Conservation (phyloP, 1,140 invertebrate genomes). For the Cylas formicarius region DNA sequence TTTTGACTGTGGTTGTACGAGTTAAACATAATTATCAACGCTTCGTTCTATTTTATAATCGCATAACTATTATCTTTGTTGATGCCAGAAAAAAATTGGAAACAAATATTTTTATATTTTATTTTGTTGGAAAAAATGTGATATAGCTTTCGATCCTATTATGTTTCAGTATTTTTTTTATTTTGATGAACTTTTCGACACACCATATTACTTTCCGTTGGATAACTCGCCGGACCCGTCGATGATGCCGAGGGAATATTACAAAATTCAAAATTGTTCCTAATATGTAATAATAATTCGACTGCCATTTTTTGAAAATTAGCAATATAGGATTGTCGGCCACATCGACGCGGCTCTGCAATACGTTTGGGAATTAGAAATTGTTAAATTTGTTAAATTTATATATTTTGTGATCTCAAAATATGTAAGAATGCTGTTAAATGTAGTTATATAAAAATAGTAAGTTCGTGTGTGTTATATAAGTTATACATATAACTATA, state of each 20-base stretch:
- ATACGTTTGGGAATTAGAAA: conserved; percentile 21
- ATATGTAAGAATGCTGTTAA: conserved; percentile 40
- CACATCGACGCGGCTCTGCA: not conserved
- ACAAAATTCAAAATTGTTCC: conserved; percentile 33
- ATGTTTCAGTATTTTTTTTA: conserved; percentile 25
- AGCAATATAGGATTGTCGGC: conserved; percentile 20
- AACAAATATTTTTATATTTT: conserved; percentile 32
- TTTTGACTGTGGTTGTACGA: too few species aligned
- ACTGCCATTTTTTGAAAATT: conserved; percentile 9
- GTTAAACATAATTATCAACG: too few species aligned
- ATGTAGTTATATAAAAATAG: conserved; percentile 32
- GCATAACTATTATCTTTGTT: too few species aligned
- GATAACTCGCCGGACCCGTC: not conserved
- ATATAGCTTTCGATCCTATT: conserved; percentile 22
- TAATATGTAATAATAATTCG: too few species aligned
- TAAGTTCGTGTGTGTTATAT: conserved; percentile 36
- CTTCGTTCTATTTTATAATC: too few species aligned
- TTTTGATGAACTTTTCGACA: not conserved
- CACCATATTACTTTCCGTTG: not conserved
- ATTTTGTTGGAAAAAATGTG: conserved; percentile 29
- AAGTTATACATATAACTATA: conserved; percentile 36
- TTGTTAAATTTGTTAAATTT: conserved; percentile 41
- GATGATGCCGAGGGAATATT: not conserved
- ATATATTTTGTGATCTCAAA: conserved; percentile 43
- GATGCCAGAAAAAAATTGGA: conserved; percentile 15